These are phyloP conservation scores for Pelosia muscerda DNA, from an alignment of 2,888 invertebrate species.

Conservation along the genomic window DNA sequence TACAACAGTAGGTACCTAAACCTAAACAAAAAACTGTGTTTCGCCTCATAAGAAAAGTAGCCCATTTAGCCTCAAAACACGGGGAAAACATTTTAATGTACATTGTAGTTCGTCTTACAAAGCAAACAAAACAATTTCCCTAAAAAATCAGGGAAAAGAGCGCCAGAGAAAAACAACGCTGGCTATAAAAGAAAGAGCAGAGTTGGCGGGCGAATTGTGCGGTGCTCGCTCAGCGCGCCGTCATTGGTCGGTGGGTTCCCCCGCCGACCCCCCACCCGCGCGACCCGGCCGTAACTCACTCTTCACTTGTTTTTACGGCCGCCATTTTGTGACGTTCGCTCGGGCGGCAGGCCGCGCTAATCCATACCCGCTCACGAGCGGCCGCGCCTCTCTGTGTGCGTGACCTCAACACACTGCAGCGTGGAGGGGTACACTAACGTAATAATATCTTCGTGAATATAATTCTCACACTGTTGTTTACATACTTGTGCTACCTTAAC, in stretches of 20 bases:
- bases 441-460: slow-evolving; percentile 40
- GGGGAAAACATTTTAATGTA: slow-evolving; percentile 76
- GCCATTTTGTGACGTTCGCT: slow-evolving; percentile 87
- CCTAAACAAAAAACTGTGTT: slow-evolving; percentile 22
- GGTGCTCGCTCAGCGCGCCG: slow-evolving; percentile 78
- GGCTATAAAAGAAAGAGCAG: slow-evolving; percentile 85
- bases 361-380: slow-evolving; percentile 66
- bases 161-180: slow-evolving; percentile 83
- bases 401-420: slow-evolving; percentile 58
- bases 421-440: slow-evolving; percentile 35
- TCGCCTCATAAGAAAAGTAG: slow-evolving; percentile 50
- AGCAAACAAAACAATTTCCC: slow-evolving; percentile 84
- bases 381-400: slow-evolving; percentile 65
- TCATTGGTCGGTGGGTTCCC: slow-evolving; percentile 74
- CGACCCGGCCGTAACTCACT: slow-evolving; percentile 83
- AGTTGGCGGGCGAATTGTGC: slow-evolving; percentile 81
- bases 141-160: slow-evolving; percentile 83
- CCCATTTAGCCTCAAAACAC: slow-evolving; percentile 58
- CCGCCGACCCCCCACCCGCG: slow-evolving; percentile 57
- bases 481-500: slow-evolving; percentile 16
- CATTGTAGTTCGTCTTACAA: slow-evolving; percentile 79
- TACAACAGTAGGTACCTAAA: slow-evolving; percentile 8
- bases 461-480: slow-evolving; percentile 32
- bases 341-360: slow-evolving; percentile 81
- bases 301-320: slow-evolving; percentile 87